A percentile compares a stretch with the other conserved stretches of the same genome.
phyloP scores from a whole-genome alignment of 2,113 vertebrate species.

The Otocyon megalotis region DNA sequence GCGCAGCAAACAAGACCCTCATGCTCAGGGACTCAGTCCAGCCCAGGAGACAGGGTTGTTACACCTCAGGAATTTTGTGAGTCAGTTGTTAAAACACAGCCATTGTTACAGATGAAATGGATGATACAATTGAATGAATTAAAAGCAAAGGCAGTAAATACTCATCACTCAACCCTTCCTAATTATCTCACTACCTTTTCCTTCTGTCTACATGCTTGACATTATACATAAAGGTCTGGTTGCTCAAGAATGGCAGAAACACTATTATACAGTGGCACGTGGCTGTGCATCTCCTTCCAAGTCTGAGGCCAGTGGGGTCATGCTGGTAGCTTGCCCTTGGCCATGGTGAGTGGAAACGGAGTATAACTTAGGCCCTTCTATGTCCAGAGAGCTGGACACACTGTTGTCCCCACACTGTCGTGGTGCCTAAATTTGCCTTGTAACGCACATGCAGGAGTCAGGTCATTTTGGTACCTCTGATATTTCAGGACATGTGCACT shows the following conservation, averaged over 20 bases:
- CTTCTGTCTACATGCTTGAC: not conserved
- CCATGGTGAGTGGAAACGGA: accelerated
- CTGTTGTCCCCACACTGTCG: accelerated
- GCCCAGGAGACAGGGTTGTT: not conserved
- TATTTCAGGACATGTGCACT: not conserved
- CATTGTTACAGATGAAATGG: not conserved
- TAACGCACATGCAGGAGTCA: not conserved
- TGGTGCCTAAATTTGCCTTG: not conserved
- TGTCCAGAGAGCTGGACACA: not conserved
- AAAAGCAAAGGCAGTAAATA: not conserved
- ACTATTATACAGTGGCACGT: accelerated
- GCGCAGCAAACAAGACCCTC: too few species aligned
- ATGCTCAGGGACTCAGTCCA: not conserved
- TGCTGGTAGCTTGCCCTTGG: accelerated
- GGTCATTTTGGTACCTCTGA: not conserved
- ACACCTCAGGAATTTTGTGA: not conserved
- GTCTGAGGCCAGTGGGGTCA: not conserved
- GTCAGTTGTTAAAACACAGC: not conserved
- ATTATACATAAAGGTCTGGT: not conserved
- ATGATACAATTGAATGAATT: not conserved
- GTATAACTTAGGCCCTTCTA: not conserved
- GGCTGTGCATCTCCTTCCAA: accelerated
- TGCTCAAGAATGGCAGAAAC: not conserved
- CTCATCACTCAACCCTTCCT: not conserved
- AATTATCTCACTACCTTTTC: not conserved